A percentile compares a stretch with the other conserved stretches of the same genome.
These are phyloP conservation scores for Panagrolaimus sp. DNA, from an alignment of 1,140 invertebrate genomes.

Conservation along the genomic window DNA sequence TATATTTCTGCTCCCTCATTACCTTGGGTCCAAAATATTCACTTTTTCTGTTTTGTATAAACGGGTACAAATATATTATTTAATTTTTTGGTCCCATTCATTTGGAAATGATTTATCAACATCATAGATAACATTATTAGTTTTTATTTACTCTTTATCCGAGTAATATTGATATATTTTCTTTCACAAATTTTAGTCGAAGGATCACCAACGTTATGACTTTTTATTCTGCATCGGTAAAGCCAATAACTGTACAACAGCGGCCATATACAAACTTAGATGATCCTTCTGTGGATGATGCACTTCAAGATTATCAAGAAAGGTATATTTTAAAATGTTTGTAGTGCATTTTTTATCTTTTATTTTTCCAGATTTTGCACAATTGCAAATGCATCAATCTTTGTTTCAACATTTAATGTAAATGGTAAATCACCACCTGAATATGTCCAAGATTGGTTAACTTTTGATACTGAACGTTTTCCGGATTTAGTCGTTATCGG, in stretches of 20 bases:
- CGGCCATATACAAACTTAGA: constrained; percentile 10
- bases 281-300: constrained; percentile 48
- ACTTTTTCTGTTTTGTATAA: constrained; percentile 1
- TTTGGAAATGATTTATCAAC: too few relatives aligned
- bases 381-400: constrained; percentile 43
- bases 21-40: neutral
- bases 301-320: constrained; percentile 47
- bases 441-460: constrained; percentile 47
- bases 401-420: constrained; percentile 56
- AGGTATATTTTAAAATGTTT: constrained; percentile 24
- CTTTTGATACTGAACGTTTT: constrained; percentile 25
- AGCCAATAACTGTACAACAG: too few relatives aligned
- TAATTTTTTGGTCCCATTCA: neutral
- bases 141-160: too few relatives aligned
- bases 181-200: too few relatives aligned
- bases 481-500: constrained; percentile 57
- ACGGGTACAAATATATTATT: neutral
- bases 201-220: too few relatives aligned
- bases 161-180: too few relatives aligned
- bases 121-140: too few relatives aligned
- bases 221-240: too few relatives aligned
- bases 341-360: neutral
- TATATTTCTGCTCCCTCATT: neutral
- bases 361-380: constrained; percentile 50
- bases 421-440: constrained; percentile 50